Percentiles rank a stretch among this genome's conserved stretches.
phyloP scores from a whole-genome alignment of 2,888 invertebrate species.

The Pristionchus entomophagus region DNA sequence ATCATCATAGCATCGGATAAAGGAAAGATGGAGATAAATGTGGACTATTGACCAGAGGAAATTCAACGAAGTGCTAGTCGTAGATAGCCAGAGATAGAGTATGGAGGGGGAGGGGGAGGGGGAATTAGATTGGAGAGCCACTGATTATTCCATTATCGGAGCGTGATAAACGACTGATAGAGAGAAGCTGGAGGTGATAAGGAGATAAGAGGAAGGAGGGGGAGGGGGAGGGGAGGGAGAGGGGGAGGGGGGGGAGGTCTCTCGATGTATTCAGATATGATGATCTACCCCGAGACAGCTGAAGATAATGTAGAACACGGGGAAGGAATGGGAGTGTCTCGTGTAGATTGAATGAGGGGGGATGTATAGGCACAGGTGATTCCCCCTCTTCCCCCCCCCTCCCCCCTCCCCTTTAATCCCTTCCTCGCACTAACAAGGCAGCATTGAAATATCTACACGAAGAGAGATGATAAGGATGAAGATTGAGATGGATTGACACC shows the following conservation, averaged over 20 bases:
- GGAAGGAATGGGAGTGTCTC: neutral
- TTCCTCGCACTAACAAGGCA: constrained; percentile 42
- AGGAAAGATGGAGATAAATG: neutral
- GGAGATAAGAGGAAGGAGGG: constrained; percentile 27
- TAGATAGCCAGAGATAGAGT: neutral
- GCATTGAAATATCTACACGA: neutral
- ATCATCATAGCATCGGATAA: too few relatives aligned
- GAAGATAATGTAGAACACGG: neutral
- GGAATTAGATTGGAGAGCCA: neutral
- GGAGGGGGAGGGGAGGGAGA: neutral
- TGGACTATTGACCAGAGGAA: neutral
- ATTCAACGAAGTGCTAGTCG: neutral
- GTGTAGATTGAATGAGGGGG: neutral
- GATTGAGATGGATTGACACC: neutral
- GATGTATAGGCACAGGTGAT: constrained; percentile 42
- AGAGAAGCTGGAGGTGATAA: neutral
- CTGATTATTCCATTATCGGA: constrained; percentile 25
- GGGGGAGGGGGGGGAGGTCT: neutral
- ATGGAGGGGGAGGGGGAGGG: neutral
- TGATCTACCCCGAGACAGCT: neutral
- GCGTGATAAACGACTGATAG: neutral
- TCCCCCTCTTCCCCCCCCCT: too few relatives aligned
- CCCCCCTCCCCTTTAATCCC: constrained; percentile 35
- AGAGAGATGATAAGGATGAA: constrained; percentile 31
- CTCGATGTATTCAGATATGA: too few relatives aligned